Percentiles rank a stretch among this genome's conserved stretches.
phyloP scores from a whole-genome alignment of 2,888 invertebrate species.

The Tromatobia lineatoria region DNA sequence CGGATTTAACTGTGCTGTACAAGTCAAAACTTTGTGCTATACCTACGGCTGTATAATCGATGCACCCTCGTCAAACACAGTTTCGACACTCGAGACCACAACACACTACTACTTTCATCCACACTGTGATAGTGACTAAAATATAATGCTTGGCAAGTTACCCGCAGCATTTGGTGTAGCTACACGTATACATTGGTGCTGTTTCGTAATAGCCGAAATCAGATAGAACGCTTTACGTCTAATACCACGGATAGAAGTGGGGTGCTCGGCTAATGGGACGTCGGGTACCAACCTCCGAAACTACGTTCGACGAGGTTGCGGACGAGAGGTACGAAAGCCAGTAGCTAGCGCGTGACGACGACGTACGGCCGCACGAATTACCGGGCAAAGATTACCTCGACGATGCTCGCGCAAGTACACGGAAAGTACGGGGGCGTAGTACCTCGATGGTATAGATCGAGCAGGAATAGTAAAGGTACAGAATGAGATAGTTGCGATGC shows the following conservation, averaged over 20 bases:
- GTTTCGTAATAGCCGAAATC: constrained; percentile 62
- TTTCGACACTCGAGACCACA: background rate
- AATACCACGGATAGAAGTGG: constrained; percentile 45
- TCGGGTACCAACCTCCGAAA: constrained; percentile 42
- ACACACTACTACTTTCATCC: background rate
- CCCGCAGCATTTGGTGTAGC: constrained; percentile 39
- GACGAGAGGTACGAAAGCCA: constrained; percentile 14
- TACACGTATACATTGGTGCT: constrained; percentile 28
- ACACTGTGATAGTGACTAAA: background rate
- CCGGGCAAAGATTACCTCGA: constrained; percentile 58
- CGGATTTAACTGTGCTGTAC: background rate
- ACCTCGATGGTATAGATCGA: constrained; percentile 20
- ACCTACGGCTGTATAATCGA: constrained; percentile 6
- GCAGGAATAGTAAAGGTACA: background rate
- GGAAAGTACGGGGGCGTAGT: constrained; percentile 25
- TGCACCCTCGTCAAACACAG: background rate
- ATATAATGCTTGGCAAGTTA: constrained; percentile 6
- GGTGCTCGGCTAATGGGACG: constrained; percentile 56
- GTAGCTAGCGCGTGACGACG: constrained; percentile 43
- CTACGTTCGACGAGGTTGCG: constrained; percentile 53
- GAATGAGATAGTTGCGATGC: constrained; percentile 44
- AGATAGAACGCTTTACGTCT: constrained; percentile 65
- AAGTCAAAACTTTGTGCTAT: background rate
- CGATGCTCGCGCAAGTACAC: constrained; percentile 42
- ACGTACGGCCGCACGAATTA: constrained; percentile 63